Evolutionary conservation across 2,888 invertebrate genomes (phyloP), one percentile per base, ranked within the genome.

Genomic region (Lysandra bellargus): DNA sequence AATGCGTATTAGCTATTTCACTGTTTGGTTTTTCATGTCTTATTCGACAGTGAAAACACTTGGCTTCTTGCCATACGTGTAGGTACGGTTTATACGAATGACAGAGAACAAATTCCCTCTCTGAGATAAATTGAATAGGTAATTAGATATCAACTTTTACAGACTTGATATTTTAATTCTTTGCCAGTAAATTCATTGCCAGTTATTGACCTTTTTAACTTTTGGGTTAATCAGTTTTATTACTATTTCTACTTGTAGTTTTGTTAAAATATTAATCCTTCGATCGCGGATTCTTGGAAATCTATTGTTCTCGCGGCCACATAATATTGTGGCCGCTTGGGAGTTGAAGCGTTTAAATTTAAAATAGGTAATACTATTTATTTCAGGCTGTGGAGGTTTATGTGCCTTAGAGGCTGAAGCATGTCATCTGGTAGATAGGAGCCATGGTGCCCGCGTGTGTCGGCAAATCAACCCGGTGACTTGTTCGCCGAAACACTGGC

Each of bases 401-500:
- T 96, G 96, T 85, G 95, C 95, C 53, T 87, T 96, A 80, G 95
- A 96, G 83, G 95, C 95, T 0, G 96, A 96, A 85, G 96, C 95
- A 79, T 96, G 96, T 85, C 96, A 96, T 84, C 87, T 95, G 73
- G 92, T 96, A 75, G 96, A 96, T 84, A 91, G 90, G 79, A 87
- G 91, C 6, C 88, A 91, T 6, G 91, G 91, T 6, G 94, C 96
- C 7, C 95, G 94, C n/a, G 92, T 94, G 1, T 96, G 95, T 85
- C 95, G 96, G 73, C 95, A 95, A 83, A 87, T 96, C 83, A 95
- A 95, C 80, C 92, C 95, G 79, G 94, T 95, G 79, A 92, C 95
- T 75, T 97, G 97, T 85, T 93, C 96, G 23, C 89, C 95, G 49
- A 93, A 95, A 80, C 96, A 96, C 85, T 97, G 97, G 96, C 96